Evolutionary conservation across 2,797 vertebrate species (phyloP).

Genomic region (Lemur catta): DNA sequence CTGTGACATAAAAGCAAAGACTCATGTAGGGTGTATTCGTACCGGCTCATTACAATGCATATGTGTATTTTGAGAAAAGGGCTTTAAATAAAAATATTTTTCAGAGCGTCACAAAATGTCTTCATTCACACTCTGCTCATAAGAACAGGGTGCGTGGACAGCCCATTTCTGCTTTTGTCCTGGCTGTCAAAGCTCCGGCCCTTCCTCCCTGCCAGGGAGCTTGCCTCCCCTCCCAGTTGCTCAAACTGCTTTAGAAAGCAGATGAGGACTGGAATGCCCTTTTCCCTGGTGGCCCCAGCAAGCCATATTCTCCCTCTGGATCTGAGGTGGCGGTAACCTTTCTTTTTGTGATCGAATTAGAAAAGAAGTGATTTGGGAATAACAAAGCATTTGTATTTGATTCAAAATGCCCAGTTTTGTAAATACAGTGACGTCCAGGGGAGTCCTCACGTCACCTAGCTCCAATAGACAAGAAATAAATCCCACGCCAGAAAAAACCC

Average conservation of each 20-base stretch:
- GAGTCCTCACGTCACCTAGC: not conserved
- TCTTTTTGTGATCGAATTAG: conserved; percentile 12
- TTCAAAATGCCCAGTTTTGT: not conserved
- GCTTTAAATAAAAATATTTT: not conserved
- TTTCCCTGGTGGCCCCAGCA: not conserved
- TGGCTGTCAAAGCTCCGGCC: not conserved
- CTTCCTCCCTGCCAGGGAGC: not conserved
- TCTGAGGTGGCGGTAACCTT: not conserved
- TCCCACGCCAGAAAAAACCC: not conserved
- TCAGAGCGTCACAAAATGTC: not conserved
- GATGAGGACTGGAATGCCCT: not conserved
- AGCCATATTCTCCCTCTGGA: not conserved
- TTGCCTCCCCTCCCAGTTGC: not conserved
- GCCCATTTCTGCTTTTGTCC: not conserved
- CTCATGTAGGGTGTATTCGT: not conserved
- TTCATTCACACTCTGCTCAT: not conserved
- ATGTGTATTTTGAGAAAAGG: not conserved
- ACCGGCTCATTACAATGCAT: not conserved
- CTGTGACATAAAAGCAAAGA: not conserved
- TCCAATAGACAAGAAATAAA: not conserved
- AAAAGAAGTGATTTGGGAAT: conserved; percentile 30
- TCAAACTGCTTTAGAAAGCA: not conserved
- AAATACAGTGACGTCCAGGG: not conserved
- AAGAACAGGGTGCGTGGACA: not conserved
- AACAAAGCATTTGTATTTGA: not conserved